phyloP scores from a whole-genome alignment of 2,113 vertebrate genomes.

The Ibidorhyncha struthersii region DNA sequence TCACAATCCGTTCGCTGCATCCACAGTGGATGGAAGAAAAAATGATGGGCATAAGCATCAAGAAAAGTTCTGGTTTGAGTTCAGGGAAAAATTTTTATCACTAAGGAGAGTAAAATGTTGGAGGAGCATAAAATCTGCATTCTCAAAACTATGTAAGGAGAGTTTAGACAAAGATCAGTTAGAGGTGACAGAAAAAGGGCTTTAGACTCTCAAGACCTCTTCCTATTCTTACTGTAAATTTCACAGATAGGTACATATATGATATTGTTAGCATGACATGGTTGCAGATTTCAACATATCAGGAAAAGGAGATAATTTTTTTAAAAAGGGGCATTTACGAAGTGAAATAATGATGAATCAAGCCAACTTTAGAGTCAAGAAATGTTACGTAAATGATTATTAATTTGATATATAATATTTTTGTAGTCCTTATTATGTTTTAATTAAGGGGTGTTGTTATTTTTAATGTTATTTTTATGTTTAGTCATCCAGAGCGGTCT shows the following conservation, averaged over 20 bases:
- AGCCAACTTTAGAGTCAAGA: neutral
- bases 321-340: neutral
- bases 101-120: neutral
- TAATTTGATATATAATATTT: neutral
- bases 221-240: neutral
- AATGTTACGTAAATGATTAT: neutral
- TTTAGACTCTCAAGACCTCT: neutral
- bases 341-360: neutral
- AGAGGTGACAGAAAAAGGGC: neutral
- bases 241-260: fast-evolving
- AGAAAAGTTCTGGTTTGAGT: fast-evolving
- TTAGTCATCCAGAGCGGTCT: neutral
- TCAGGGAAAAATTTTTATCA: neutral
- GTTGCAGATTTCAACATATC: neutral
- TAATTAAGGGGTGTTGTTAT: neutral
- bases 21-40: neutral
- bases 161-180: neutral
- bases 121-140: neutral
- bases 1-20: neutral
- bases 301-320: fast-evolving
- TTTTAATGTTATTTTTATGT: neutral
- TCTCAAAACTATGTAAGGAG: neutral
- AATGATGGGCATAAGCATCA: neutral
- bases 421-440: neutral
- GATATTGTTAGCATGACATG: neutral